Evolutionary conservation across 1,140 invertebrate species (phyloP), one percentile per base, ranked within the genome.

Genomic region (Rhopalosiphum padi): DNA sequence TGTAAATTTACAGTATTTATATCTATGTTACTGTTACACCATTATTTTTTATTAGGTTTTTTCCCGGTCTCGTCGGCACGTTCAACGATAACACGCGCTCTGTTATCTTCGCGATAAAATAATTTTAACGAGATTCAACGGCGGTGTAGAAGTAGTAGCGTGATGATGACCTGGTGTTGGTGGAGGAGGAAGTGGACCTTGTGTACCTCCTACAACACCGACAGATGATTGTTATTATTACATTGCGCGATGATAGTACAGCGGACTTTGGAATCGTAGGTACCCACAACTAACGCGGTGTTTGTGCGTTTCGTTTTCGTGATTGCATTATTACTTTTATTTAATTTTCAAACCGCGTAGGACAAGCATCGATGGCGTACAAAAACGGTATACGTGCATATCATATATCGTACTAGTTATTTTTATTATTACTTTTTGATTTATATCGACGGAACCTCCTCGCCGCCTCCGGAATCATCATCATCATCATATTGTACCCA

Each of bases 221-320:
- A 77, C 60, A 77, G 60, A 77, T 77, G 60, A 77, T 77, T 77
- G 15, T n/a, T 77, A 77, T 77, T 68, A 68, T 68, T 68, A 77
- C n/a, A 77, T 18, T n/a, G n/a, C 6, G 60, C 15, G 15, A 77
- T 77, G 60, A 77, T 77, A 77, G 60, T 77, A 77, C 60, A 5
- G 60, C 60, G 15, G 60, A 77, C 60, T 77, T 77, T n/a, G 60
- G 60, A 77, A n/a, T 77, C 30, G 60, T 6, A 77, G 4, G 60
- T 68, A 68, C 22, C 25, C 18, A 77, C 15, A 77, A 77, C 60
- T 77, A 35, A 77, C n/a, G 60, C 60, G 60, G 60, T n/a, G 60
- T 77, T 77, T 18, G n/a, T 35, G 60, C 60, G 11, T n/a, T 77
- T 77, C 60, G 15, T n/a, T 77, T 77, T 77, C n/a, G 30, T 77